Evolutionary conservation across 1,140 invertebrate species (phyloP).

Genomic region (Bombus vancouverensis): DNA sequence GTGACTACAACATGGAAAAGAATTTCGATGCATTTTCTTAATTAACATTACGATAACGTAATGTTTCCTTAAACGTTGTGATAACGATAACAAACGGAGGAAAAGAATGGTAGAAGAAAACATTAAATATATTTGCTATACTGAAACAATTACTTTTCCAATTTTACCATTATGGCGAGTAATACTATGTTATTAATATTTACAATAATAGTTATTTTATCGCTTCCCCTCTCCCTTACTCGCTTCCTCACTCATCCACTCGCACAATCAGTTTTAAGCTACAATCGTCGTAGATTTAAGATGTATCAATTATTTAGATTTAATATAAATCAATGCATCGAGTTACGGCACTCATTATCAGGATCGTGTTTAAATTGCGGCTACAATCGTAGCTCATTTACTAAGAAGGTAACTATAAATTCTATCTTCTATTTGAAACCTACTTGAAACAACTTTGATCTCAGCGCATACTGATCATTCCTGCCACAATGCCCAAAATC

Average conservation of each 20-base stretch:
- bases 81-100: not conserved
- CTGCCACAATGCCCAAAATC: not conserved
- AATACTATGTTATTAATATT: not conserved
- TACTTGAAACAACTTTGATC: not conserved
- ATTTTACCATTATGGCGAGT: not conserved
- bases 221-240: not conserved
- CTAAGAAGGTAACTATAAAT: not conserved
- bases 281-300: not conserved
- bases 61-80: not conserved
- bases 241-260: not conserved
- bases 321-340: not conserved
- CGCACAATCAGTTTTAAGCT: not conserved
- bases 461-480: not conserved
- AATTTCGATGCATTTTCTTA: no score
- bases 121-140: not conserved
- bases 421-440: not conserved
- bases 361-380: not conserved
- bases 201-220: not conserved
- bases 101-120: not conserved
- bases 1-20: no score
- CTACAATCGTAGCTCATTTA: not conserved
- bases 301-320: not conserved
- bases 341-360: no score
- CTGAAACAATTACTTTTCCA: not conserved
- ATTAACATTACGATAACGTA: no score